Percentiles rank a stretch among this genome's conserved stretches.
Conservation (phyloP, 2,888 invertebrate species). For the Phortica okadai region DNA sequence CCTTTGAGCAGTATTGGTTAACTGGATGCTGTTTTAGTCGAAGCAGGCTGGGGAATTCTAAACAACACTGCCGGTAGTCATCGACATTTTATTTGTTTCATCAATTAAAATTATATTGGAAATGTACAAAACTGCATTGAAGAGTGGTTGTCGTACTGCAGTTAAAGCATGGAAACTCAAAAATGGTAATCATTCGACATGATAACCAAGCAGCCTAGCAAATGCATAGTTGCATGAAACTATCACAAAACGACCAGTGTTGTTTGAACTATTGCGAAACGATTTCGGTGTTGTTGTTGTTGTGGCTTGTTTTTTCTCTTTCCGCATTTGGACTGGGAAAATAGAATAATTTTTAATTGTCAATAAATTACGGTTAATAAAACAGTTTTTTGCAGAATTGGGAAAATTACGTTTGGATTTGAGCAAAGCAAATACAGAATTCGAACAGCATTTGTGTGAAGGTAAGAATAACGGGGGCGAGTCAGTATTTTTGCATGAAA, state of each 20-base stretch:
- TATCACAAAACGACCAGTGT: background rate
- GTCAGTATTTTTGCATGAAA: background rate
- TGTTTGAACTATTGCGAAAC: background rate
- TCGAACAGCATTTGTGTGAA: slow-evolving; percentile 73
- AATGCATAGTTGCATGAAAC: background rate
- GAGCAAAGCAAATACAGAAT: slow-evolving; percentile 66
- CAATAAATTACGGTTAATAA: background rate
- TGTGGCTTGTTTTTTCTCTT: background rate
- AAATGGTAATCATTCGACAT: slow-evolving; percentile 59
- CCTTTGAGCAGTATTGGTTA: too few species aligned
- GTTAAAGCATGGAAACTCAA: slow-evolving; percentile 70
- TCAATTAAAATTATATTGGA: background rate
- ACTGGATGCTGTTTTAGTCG: too few species aligned
- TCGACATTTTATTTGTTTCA: background rate
- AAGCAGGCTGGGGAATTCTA: too few species aligned
- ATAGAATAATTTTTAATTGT: background rate
- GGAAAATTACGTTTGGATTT: slow-evolving; percentile 69
- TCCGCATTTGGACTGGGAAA: background rate
- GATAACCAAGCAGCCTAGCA: background rate
- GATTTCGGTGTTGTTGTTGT: background rate
- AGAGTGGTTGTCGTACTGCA: slow-evolving; percentile 67
- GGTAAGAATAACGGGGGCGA: slow-evolving; percentile 54
- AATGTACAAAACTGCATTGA: slow-evolving; percentile 70
- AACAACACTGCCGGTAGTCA: background rate
- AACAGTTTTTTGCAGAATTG: slow-evolving; percentile 61